These are phyloP conservation scores for Napeogenes inachia DNA, from an alignment of 2,888 invertebrate species.

Conservation along the genomic window DNA sequence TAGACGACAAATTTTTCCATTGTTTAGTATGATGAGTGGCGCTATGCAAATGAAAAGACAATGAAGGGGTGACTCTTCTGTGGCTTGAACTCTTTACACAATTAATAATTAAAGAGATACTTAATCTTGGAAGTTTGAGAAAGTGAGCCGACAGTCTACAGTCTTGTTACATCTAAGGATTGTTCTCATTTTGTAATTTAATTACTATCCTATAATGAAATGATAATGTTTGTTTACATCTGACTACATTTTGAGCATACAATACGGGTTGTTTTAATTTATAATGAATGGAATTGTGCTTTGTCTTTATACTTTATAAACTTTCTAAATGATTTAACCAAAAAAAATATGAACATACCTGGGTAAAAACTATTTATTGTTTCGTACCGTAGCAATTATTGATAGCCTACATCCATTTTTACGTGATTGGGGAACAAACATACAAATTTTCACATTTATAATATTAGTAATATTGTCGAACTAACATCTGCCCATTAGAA, in stretches of 20 bases:
- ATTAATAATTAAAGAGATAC: constrained; percentile 67
- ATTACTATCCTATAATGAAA: constrained; percentile 58
- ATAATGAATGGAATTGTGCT: neutral
- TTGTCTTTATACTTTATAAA: too few species aligned
- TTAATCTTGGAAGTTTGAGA: constrained; percentile 53
- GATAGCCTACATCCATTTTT: too few species aligned
- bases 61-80: constrained; percentile 38
- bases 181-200: constrained; percentile 43
- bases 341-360: too few species aligned
- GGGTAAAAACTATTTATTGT: too few species aligned
- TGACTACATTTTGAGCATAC: neutral
- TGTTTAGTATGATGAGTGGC: constrained; percentile 23
- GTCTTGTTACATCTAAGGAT: constrained; percentile 57
- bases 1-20: constrained; percentile 20
- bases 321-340: too few species aligned
- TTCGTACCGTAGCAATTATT: too few species aligned
- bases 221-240: constrained; percentile 40
- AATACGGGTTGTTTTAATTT: neutral
- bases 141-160: constrained; percentile 37
- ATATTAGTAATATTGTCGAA: too few species aligned
- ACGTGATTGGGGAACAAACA: too few species aligned
- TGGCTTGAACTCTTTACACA: constrained; percentile 64
- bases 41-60: constrained; percentile 44
- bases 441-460: too few species aligned
- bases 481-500: too few species aligned